Evolutionary conservation across 2,888 invertebrate species (phyloP).

Genomic region (Lampropteryx suffumata): DNA sequence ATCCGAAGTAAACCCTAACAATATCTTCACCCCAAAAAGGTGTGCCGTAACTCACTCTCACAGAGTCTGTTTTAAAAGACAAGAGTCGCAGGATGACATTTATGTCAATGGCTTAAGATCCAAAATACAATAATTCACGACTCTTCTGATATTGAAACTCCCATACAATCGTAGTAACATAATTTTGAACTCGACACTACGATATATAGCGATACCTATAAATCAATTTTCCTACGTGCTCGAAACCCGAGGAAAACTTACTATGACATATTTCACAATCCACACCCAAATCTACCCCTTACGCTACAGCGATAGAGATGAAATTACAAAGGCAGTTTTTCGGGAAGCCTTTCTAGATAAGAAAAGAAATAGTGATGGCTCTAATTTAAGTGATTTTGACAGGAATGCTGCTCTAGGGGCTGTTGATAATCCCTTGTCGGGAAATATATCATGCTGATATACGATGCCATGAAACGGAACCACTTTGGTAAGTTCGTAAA

Average conservation of each 20-base stretch:
- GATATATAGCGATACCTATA: constrained; percentile 53
- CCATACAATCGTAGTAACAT: constrained; percentile 31
- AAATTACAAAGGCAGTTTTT: constrained; percentile 4
- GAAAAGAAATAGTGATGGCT: constrained; percentile 61
- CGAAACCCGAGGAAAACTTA: constrained; percentile 32
- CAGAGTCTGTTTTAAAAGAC: too few species aligned
- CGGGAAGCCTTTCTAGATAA: constrained; percentile 47
- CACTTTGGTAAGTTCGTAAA: constrained; percentile 1
- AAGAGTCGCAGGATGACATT: too few species aligned
- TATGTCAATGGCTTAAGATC: too few species aligned
- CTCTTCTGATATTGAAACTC: too few species aligned
- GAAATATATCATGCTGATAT: constrained; percentile 18
- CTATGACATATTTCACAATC: constrained; percentile 32
- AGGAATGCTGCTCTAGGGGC: constrained; percentile 49
- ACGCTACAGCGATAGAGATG: constrained; percentile 17
- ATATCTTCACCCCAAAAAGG: constrained; percentile 13
- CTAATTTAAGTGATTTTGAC: constrained; percentile 65
- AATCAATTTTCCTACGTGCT: constrained; percentile 59
- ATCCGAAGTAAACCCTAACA: neutral
- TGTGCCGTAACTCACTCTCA: constrained; percentile 12
- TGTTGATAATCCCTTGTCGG: constrained; percentile 48
- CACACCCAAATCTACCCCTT: constrained; percentile 16
- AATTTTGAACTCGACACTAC: constrained; percentile 44
- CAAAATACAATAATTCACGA: too few species aligned
- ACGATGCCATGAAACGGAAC: neutral